Evolutionary conservation across 2,113 vertebrate species (phyloP).

Genomic region (Nothoprocta pentlandii): DNA sequence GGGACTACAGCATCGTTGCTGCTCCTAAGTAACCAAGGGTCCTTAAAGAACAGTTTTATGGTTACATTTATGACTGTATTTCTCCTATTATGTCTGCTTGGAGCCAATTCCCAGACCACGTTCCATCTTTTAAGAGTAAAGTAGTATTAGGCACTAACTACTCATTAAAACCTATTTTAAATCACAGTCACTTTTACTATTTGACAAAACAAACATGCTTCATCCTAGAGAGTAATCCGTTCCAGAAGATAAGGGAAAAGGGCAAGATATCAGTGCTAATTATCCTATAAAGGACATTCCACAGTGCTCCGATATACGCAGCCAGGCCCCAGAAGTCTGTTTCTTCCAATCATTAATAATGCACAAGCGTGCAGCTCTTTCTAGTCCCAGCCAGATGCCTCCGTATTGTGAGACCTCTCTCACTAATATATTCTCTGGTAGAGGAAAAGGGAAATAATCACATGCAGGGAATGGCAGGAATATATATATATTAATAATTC

Average conservation of each 20-base stretch:
- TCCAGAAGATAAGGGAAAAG: constrained; percentile 46
- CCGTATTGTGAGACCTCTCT: constrained; percentile 1
- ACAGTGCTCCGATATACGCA: not conserved
- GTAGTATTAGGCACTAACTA: not conserved
- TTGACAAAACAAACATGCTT: constrained; percentile 31
- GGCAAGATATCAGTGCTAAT: constrained; percentile 12
- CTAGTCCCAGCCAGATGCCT: constrained; percentile 60
- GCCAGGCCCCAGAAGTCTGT: not conserved
- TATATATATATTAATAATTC: not conserved
- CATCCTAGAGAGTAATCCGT: constrained; percentile 4
- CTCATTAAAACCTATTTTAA: constrained; percentile 13
- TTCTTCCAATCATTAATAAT: constrained; percentile 54
- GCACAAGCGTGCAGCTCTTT: constrained; percentile 24
- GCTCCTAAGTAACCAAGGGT: not conserved
- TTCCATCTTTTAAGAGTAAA: not conserved
- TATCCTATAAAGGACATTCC: constrained; percentile 22
- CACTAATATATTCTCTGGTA: constrained; percentile 13
- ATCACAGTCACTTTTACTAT: not conserved
- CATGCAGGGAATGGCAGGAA: not conserved
- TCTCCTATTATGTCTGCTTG: not conserved
- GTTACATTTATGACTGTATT: not conserved
- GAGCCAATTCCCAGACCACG: not conserved
- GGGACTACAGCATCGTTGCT: not conserved
- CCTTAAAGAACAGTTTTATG: not conserved
- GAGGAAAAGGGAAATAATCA: constrained; percentile 34